Conservation (phyloP, 2,888 invertebrate genomes). For the Leptinotarsa peninsularis region DNA sequence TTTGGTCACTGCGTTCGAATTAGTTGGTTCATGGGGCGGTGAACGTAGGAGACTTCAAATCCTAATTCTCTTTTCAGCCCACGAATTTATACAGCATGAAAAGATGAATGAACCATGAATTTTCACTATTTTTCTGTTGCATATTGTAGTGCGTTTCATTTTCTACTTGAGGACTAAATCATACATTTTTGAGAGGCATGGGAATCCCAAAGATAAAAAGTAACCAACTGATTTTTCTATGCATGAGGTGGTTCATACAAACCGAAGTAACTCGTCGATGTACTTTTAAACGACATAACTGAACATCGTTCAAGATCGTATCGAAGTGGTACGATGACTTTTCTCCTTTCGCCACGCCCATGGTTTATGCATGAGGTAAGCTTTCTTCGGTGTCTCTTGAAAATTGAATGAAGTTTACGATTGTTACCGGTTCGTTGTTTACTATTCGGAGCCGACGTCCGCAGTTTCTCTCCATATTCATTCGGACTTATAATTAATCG, state of each 20-base stretch:
- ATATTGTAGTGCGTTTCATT: no score
- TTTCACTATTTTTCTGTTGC: no score
- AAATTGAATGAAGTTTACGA: slow-evolving; percentile 19
- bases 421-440: slow-evolving; percentile 18
- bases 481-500: slow-evolving; percentile 22
- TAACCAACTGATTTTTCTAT: neutral
- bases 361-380: slow-evolving; percentile 19
- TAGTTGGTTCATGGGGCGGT: no score
- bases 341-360: slow-evolving; percentile 20
- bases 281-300: neutral
- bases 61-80: no score
- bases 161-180: no score
- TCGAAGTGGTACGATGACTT: slow-evolving; percentile 13
- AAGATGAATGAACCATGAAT: no score
- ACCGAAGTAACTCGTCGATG: neutral
- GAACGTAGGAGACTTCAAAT: no score
- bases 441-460: slow-evolving; percentile 5
- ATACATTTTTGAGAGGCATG: no score
- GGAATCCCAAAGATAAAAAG: no score
- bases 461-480: slow-evolving; percentile 29
- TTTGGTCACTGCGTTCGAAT: no score
- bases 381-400: slow-evolving; percentile 20
- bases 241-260: neutral
- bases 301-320: neutral
- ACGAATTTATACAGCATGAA: no score